Conservation (phyloP, 2,113 vertebrate genomes). For the Amblyopsis rosae region DNA sequence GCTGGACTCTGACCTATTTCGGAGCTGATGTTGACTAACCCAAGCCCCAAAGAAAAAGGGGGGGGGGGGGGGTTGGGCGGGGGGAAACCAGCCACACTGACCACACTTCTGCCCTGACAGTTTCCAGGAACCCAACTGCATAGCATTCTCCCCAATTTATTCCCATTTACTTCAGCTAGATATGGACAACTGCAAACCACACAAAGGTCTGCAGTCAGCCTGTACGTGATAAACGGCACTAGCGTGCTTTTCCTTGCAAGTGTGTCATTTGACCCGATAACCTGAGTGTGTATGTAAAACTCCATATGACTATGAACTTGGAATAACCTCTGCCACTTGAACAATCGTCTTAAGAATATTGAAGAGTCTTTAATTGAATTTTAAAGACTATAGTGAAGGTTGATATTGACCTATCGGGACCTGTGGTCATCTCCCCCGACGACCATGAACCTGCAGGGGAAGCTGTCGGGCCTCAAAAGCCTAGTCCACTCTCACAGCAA, state of each 20-base stretch:
- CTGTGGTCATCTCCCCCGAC: not conserved
- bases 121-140: constrained; percentile 67
- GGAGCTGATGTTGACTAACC: constrained; percentile 69
- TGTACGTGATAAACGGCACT: constrained; percentile 58
- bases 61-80: constrained; percentile 1
- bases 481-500: constrained; percentile 89
- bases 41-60: constrained; percentile 60
- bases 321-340: constrained; percentile 20
- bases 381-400: not conserved
- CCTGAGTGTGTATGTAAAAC: not conserved
- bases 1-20: constrained; percentile 71
- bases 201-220: constrained; percentile 50
- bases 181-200: constrained; percentile 57
- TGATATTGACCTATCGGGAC: not conserved
- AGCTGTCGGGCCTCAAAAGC: constrained; percentile 86
- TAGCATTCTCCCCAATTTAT: constrained; percentile 67
- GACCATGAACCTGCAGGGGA: constrained; percentile 92
- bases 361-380: constrained; percentile 12
- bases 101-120: constrained; percentile 58
- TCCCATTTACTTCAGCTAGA: constrained; percentile 56
- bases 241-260: constrained; percentile 23
- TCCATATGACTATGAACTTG: constrained; percentile 6
- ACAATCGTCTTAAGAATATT: too few species aligned
- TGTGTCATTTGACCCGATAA: constrained; percentile 19
- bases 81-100: constrained; percentile 58